Evolutionary conservation across 1,140 invertebrate species (phyloP).

Genomic region (Aphelenchoides avenae): DNA sequence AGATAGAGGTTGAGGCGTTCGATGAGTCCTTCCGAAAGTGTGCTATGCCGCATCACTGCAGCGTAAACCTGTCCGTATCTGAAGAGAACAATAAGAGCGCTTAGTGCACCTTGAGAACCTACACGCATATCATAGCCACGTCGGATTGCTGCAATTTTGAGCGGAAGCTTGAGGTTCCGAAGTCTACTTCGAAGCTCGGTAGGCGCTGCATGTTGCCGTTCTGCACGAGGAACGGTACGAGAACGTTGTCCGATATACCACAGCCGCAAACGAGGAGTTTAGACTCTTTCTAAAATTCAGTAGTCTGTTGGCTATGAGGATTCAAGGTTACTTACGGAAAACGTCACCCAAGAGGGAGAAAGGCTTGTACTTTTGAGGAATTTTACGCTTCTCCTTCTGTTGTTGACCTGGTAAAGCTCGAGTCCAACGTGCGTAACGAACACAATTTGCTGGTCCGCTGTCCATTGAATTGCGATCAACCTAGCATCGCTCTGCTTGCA

Average conservation of each 20-base stretch:
- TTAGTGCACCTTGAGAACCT: background rate
- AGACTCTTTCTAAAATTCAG: slow-evolving; percentile 18
- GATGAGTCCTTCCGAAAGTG: background rate
- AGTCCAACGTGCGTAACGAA: slow-evolving; percentile 20
- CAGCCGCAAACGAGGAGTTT: slow-evolving; percentile 19
- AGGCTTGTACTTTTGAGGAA: slow-evolving; percentile 18
- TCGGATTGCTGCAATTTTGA: slow-evolving; percentile 12
- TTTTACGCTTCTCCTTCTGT: slow-evolving; percentile 14
- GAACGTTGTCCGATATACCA: slow-evolving; percentile 9
- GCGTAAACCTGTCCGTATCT: slow-evolving; percentile 16
- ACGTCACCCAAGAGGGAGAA: slow-evolving; percentile 11
- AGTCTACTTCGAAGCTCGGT: slow-evolving; percentile 24
- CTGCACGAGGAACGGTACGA: slow-evolving; percentile 21
- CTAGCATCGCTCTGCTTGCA: slow-evolving; percentile 12
- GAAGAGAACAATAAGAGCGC: background rate
- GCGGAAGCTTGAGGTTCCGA: slow-evolving; percentile 14
- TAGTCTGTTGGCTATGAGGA: background rate
- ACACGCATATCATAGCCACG: slow-evolving; percentile 21
- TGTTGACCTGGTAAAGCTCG: slow-evolving; percentile 20
- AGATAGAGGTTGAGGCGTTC: slow-evolving; percentile 23
- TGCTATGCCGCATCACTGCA: slow-evolving; percentile 16
- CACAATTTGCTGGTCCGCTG: slow-evolving; percentile 14
- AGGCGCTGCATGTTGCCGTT: slow-evolving; percentile 23
- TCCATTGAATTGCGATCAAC: slow-evolving; percentile 21
- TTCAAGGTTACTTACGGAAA: slow-evolving; percentile 15